Evolutionary conservation across 2,113 vertebrate species (phyloP).

Genomic region (Cranoglanis bouderius): DNA sequence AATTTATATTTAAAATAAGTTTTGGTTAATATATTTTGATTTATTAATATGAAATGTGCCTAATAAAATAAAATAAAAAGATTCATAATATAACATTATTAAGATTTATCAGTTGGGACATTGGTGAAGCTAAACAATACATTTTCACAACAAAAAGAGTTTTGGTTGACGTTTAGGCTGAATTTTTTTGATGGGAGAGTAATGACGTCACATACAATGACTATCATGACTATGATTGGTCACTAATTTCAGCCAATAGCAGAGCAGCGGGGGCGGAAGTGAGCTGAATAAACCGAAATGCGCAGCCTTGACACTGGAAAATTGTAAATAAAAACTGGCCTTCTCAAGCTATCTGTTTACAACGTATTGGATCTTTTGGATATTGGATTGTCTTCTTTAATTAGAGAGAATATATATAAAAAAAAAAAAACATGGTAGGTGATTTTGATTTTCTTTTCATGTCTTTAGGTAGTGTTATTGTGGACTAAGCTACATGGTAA

Average conservation of each 20-base stretch:
- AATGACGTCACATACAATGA: neutral
- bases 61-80: neutral
- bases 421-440: conserved; percentile 26
- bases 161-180: neutral
- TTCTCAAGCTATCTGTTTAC: neutral
- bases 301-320: neutral
- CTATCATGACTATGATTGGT: neutral
- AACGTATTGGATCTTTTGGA: neutral
- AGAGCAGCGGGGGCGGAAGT: conserved; percentile 3
- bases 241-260: conserved; percentile 2
- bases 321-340: conserved; percentile 35
- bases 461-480: neutral
- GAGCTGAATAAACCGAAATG: neutral
- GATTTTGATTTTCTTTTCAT: neutral
- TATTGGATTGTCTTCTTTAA: neutral
- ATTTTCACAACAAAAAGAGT: neutral
- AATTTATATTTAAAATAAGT: too few species aligned
- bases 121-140: neutral
- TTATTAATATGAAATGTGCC: neutral
- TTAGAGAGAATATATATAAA: neutral
- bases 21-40: too few species aligned
- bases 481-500: neutral
- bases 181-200: neutral
- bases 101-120: neutral
- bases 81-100: neutral